Conservation (phyloP, 2,797 vertebrate genomes). For the Lophius americanus region DNA sequence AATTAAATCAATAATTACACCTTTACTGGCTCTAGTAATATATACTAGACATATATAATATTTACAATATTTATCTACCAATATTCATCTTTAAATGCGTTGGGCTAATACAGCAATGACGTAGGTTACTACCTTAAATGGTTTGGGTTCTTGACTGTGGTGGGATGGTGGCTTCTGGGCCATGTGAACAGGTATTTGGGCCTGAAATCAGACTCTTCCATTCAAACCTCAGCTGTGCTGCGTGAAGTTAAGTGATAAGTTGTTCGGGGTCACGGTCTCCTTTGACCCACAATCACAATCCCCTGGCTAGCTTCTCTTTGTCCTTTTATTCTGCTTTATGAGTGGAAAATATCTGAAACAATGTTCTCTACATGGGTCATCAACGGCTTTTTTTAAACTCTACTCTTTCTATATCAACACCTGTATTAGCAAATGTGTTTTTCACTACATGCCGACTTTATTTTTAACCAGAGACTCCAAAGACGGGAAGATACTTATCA, state of each 20-base stretch:
- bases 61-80: not conserved
- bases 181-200: not conserved
- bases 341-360: too few species aligned
- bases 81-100: constrained; percentile 1
- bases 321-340: too few species aligned
- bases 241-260: not conserved
- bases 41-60: too few species aligned
- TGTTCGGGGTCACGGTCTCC: not conserved
- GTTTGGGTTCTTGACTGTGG: not conserved
- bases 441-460: too few species aligned
- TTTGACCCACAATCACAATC: too few species aligned
- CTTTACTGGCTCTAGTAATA: not conserved
- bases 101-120: not conserved
- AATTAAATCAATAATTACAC: not conserved
- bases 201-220: not conserved
- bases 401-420: too few species aligned
- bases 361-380: too few species aligned
- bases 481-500: too few species aligned
- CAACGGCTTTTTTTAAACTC: too few species aligned
- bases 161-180: not conserved
- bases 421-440: too few species aligned
- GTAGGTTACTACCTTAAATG: not conserved
- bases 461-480: too few species aligned
- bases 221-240: not conserved
- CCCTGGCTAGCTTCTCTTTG: too few species aligned